These are phyloP conservation scores for Eulemur macaco DNA, from an alignment of 2,113 vertebrate genomes.

Conservation along the genomic window DNA sequence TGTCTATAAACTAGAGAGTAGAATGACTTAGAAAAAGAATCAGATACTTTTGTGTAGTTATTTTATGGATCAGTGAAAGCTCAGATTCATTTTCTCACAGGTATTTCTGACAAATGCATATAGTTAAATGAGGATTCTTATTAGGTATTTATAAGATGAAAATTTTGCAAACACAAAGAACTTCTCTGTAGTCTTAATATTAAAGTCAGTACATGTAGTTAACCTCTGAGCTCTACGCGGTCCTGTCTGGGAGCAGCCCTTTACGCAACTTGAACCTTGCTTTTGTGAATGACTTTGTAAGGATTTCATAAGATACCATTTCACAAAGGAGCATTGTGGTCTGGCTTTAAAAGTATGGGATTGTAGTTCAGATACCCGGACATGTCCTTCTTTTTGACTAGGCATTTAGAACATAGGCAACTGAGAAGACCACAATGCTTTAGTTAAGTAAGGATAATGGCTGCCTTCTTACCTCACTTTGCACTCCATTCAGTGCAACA, in stretches of 20 bases:
- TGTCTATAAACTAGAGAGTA: not conserved
- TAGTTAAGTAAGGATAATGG: not conserved
- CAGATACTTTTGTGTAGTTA: not conserved
- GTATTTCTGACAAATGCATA: conserved; percentile 9
- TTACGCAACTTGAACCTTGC: not conserved
- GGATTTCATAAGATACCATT: not conserved
- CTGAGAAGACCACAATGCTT: not conserved
- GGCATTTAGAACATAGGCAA: not conserved
- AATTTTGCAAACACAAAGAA: not conserved
- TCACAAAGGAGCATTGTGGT: not conserved
- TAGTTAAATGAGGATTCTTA: not conserved
- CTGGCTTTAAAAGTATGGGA: not conserved
- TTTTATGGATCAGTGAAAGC: not conserved
- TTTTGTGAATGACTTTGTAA: not conserved
- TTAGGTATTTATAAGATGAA: conserved; percentile 3
- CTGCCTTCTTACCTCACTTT: not conserved
- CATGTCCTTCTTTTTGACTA: not conserved
- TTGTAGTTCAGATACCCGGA: not conserved
- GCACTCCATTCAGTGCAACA: not conserved
- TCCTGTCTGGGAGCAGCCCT: not conserved
- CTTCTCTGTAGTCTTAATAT: not conserved
- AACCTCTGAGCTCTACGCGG: not conserved
- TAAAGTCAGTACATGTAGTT: not conserved
- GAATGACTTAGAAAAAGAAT: not conserved
- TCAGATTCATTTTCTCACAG: not conserved